These are phyloP conservation scores for Heliothis virescens DNA, from an alignment of 1,140 invertebrate genomes.

Conservation along the genomic window DNA sequence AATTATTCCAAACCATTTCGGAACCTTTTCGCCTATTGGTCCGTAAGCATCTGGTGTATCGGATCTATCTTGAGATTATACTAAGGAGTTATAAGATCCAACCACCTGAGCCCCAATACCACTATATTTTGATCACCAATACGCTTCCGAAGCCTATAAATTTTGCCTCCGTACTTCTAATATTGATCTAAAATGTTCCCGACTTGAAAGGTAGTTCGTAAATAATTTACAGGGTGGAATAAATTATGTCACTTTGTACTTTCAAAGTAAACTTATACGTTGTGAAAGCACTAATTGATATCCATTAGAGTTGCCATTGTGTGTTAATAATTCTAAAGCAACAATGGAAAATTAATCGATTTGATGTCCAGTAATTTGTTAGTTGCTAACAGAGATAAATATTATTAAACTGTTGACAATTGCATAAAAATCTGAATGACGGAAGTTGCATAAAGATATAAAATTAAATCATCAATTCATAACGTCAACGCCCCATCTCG, in stretches of 20 bases:
- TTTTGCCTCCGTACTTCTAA: background rate
- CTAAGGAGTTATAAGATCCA: background rate
- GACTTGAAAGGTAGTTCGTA: too few species aligned
- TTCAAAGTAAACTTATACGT: background rate
- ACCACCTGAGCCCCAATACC: background rate
- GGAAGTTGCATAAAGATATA: too few species aligned
- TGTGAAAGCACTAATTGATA: conserved; percentile 17
- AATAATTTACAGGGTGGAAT: background rate
- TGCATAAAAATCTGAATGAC: background rate
- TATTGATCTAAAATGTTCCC: too few species aligned
- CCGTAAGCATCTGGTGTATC: background rate
- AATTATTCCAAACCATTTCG: background rate
- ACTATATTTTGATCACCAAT: background rate
- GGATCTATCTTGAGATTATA: background rate
- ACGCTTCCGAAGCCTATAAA: background rate
- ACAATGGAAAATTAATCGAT: conserved; percentile 10
- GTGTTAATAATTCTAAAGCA: background rate
- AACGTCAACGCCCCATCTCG: too few species aligned
- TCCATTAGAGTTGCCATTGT: conserved; percentile 9
- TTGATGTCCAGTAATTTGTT: background rate
- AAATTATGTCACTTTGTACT: conserved; percentile 27
- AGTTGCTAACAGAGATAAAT: too few species aligned
- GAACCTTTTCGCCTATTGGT: background rate
- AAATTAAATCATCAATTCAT: too few species aligned
- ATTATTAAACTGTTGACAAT: background rate